Base-by-base conservation (phyloP, 2,797 vertebrate genomes). In the Dipus sagitta region DNA sequence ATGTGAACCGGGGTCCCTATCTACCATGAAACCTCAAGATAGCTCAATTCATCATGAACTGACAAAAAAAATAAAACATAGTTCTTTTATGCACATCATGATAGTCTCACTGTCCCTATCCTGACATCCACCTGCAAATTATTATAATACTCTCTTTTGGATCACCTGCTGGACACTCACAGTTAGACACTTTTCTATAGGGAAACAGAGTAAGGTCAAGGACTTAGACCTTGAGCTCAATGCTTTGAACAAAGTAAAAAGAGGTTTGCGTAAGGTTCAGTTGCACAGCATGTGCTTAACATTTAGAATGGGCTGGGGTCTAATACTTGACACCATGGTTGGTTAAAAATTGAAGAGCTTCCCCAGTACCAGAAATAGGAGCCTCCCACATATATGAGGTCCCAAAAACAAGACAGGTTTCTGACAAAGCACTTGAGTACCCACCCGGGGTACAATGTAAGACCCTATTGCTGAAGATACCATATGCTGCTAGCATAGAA, bases 1-100 rank as follows among this genome's bases (percentile, higher is more conserved):
- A 93, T 93, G 42, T 94, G 96, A 95, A 21, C 52, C 62, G 52
- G 9, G 20, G 3, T 11, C 0, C 6, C 52, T 74, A 6, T 94
- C 10, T 15, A 32, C 58, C 0, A 72, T 62, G 79, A 79, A 92
- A 95, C 30, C 3, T 38, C 92, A 71, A 13, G 28, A 75, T 71
- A 88, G 84, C 79, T 84, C n/a, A 20, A 12, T 93, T 82, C 62
- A 24, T 74, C 32, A 92, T 4, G 23, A 34, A 7, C 88, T 52
- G 38, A 91, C 6, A 2, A 88, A 1, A 14, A 71, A 47, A 11
- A 58, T 14, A 14, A 58, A 58, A 11, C 13, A 58, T 58, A 47
- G 34, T 23, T 83, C 13, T 90, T n/a, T 78, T 60, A 79, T 84
- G 17, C 28, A 54, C 68, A 65, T 21, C 32, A 52, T 2, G 71